Percentiles rank a stretch among this genome's conserved stretches.
These are phyloP conservation scores for Microplitis mediator DNA, from an alignment of 1,140 invertebrate species.

Conservation along the genomic window DNA sequence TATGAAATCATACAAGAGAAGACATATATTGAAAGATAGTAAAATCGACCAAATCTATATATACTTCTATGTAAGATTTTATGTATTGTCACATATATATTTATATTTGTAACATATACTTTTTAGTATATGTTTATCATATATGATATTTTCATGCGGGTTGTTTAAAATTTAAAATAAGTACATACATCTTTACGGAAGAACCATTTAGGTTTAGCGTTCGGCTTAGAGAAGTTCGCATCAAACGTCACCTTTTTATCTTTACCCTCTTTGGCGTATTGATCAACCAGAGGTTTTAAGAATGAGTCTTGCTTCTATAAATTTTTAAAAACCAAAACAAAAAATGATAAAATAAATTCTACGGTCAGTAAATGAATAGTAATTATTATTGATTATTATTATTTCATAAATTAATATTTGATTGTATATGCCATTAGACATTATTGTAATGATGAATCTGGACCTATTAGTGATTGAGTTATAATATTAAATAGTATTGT, in stretches of 20 bases:
- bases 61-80: too few relatives aligned
- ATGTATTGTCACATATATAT: too few relatives aligned
- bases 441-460: conserved; percentile 20
- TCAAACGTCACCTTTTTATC: conserved; percentile 93
- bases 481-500: neutral
- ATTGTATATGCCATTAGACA: conserved; percentile 14
- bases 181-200: conserved; percentile 89
- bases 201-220: conserved; percentile 91
- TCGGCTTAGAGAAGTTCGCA: conserved; percentile 87
- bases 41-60: too few relatives aligned
- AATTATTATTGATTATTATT: neutral
- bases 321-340: conserved; percentile 34
- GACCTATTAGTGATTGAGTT: neutral
- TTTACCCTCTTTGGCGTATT: conserved; percentile 95
- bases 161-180: neutral
- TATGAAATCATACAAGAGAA: too few relatives aligned
- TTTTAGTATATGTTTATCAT: too few relatives aligned
- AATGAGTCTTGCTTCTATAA: conserved; percentile 93
- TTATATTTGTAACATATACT: too few relatives aligned
- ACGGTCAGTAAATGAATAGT: conserved; percentile 4
- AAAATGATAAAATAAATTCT: conserved; percentile 22
- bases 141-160: too few relatives aligned
- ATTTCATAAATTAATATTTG: neutral
- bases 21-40: too few relatives aligned
- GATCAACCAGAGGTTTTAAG: conserved; percentile 91